Percentiles rank a stretch among this genome's conserved stretches.
phyloP scores from a whole-genome alignment of 2,797 vertebrate species.

The Cyclura pinguis region DNA sequence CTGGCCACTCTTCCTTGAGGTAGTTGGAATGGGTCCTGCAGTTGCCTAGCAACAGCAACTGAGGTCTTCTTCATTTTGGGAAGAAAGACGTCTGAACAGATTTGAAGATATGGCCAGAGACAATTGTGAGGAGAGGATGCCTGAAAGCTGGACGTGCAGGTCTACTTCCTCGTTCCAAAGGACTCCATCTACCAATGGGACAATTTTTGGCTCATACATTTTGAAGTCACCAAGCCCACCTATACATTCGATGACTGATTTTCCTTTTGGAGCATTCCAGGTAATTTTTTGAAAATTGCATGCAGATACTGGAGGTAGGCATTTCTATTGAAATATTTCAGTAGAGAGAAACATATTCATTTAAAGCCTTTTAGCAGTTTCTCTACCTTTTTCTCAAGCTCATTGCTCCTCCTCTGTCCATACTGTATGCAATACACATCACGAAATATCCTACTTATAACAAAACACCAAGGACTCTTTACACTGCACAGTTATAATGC shows the following conservation, averaged over 20 bases:
- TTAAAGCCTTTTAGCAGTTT: neutral
- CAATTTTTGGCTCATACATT: neutral
- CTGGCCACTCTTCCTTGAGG: neutral
- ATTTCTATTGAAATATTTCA: neutral
- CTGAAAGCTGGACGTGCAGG: neutral
- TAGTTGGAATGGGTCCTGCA: neutral
- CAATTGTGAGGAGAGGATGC: no score
- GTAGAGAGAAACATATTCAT: neutral
- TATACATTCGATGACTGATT: neutral
- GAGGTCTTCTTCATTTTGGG: neutral
- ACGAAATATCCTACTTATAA: neutral
- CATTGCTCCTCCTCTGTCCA: neutral
- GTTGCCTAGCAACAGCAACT: constrained; percentile 24
- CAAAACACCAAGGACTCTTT: neutral
- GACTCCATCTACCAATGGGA: neutral
- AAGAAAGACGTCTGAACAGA: neutral
- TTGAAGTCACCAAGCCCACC: neutral
- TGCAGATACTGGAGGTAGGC: no score
- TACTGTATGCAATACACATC: neutral
- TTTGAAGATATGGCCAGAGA: neutral
- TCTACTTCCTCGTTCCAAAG: neutral
- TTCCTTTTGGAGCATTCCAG: neutral
- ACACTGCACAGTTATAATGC: neutral
- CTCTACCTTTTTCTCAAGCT: neutral
- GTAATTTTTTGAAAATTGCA: neutral